Base-by-base conservation (phyloP, 2,113 vertebrate genomes). In the Bostrychus sinensis region DNA sequence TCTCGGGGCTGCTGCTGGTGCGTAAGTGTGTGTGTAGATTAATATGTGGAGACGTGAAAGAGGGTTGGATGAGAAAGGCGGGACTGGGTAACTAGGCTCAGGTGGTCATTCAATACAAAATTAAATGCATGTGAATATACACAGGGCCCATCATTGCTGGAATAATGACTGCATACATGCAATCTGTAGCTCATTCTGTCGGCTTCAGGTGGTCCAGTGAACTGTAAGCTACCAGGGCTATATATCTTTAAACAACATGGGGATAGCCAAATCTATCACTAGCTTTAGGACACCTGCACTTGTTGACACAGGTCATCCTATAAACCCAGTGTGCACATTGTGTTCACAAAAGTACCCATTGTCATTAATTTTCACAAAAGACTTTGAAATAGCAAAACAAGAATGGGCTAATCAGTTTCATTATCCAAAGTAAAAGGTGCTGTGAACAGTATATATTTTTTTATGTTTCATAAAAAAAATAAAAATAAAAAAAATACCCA, bases 51-150 rank as follows among this genome's bases (percentile, higher is more conserved):
- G 46, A 51, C 17, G 43, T 56, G 51, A 42, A 46, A 62, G 42
- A 53, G 42, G 69, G 65, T 70, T 58, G 67, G 61, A 66, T 14
- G 65, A 56, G 77, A 50, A 13, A 62, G 67, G 72, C 56, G 80
- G 69, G 56, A 36, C 62, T 17, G 46, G 60, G 56, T 80, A 78
- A 83, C 80, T 7, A 72, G 80, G 75, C 69, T 84, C 81, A 88
- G 77, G 79, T 87, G 81, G 79, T 66, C 37, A 68, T 74, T 45
- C 59, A 73, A 72, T 50, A 51, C 59, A 39, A 68, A 54, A 62
- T 48, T 39, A 45, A 22, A 39, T 64, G 50, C 34, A 28, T 43
- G 26, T 12, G 42, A 17, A 28, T 23, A 1, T 0, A 20, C 17
- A 41, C 8, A 4, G 8, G 22, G 8, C n/a, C 1, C 53, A 55